Evolutionary conservation across 2,113 vertebrate genomes (phyloP), one percentile per base, ranked within the genome.

Genomic region (Microcebus tavaratra): DNA sequence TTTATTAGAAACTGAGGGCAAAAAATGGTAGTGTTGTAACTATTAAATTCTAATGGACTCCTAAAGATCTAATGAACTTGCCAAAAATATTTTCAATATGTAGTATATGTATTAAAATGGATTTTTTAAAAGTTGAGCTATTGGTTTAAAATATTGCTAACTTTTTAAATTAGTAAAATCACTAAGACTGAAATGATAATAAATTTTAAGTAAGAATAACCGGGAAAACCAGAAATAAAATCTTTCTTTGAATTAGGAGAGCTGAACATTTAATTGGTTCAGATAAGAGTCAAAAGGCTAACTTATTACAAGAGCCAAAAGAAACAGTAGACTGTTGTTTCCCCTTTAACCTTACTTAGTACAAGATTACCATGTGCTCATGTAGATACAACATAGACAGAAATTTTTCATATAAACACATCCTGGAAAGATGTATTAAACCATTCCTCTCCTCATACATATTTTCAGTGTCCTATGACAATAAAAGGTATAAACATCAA

Each of bases 271-370:
- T 97, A 97, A 98, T 57, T 95, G 95, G 81, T 93, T 57, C 83
- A 98, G 97, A 98, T 97, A 98, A 95, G 72, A 97, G 97, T 91
- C 97, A 97, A 97, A 96, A 98, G 96, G 97, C 80, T 96, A 82
- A 83, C 95, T 98, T 83, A 96, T 75, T 84, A 53, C 72, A 97
- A 92, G 17, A 98, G 97, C 97, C 98, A 98, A 98, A 97, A 98
- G 81, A 98, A 96, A 96, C 88, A 97, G 63, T 1, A 92, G 57
- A 96, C 91, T 88, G 75, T 55, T 42, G 59, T 92, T 96, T 98
- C 97, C 97, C 97, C 98, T 98, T 80, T 96, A 88, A 82, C 76
- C 76, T 98, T 76, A 94, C 86, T 95, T 88, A 61, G 25, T 13
- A 89, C 25, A 96, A 90, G 90, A 98, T 48, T 95, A 90, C 72